Evolutionary conservation across 2,113 vertebrate species (phyloP).

Genomic region (Propithecus coquereli): DNA sequence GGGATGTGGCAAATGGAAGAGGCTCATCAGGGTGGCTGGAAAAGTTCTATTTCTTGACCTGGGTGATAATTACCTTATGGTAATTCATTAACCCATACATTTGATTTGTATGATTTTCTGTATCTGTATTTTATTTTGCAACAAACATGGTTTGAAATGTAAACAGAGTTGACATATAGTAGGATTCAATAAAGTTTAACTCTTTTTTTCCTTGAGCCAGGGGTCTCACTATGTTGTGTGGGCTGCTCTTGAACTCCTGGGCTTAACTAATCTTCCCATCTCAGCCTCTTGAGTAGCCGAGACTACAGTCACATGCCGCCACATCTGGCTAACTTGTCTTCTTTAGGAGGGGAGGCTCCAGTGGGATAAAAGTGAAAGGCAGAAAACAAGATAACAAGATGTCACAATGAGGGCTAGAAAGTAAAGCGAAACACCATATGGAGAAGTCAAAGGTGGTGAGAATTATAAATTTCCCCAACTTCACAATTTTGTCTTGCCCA

Average conservation of each 20-base stretch:
- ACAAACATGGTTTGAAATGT: background rate
- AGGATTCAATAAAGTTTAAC: background rate
- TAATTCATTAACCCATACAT: background rate
- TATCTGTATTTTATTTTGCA: constrained; percentile 11
- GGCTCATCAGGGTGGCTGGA: background rate
- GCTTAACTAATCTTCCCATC: too few species aligned
- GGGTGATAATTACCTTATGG: background rate
- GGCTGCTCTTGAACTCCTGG: too few species aligned
- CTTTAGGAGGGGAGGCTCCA: background rate
- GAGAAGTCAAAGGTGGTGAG: background rate
- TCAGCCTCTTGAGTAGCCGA: too few species aligned
- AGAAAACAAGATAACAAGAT: background rate
- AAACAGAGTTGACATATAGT: background rate
- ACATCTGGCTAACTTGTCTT: background rate
- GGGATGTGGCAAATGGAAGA: background rate
- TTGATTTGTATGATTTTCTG: background rate
- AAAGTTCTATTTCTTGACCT: background rate
- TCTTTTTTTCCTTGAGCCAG: too few species aligned
- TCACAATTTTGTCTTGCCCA: background rate
- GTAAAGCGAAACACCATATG: background rate
- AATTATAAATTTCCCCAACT: background rate
- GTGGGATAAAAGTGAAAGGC: background rate
- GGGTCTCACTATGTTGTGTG: too few species aligned
- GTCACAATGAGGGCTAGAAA: background rate
- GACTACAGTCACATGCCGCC: too few species aligned